Evolutionary conservation across 2,888 invertebrate species (phyloP).

Genomic region (Abrostola triplasia): DNA sequence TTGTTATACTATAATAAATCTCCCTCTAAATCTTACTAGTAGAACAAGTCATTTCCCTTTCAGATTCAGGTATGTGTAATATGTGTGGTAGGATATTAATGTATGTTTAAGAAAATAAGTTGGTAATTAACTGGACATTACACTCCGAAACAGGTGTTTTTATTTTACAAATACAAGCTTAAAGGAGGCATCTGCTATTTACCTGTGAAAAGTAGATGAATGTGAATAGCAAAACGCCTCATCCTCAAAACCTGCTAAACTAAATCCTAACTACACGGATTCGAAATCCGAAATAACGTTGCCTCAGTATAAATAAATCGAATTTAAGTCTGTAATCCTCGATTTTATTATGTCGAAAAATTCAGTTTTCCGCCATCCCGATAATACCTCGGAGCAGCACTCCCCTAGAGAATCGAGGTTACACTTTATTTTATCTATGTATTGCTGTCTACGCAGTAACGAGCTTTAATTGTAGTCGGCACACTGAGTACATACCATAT

Average conservation of each 20-base stretch:
- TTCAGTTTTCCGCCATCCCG: conserved; percentile 10
- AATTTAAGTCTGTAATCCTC: conserved; percentile 27
- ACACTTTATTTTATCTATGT: conserved; percentile 11
- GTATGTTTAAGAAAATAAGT: no score
- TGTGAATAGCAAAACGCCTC: neutral
- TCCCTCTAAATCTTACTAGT: no score
- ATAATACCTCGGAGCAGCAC: conserved; percentile 8
- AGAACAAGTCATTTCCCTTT: no score
- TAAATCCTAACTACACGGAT: neutral
- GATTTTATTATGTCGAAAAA: conserved; percentile 30
- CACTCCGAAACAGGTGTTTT: no score
- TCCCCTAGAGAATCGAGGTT: conserved; percentile 17
- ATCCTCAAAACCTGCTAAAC: neutral
- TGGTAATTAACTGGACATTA: no score
- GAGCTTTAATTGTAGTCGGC: conserved; percentile 12
- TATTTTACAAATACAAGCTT: no score
- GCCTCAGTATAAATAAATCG: conserved; percentile 32
- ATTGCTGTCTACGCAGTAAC: conserved; percentile 12
- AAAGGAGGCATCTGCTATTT: no score
- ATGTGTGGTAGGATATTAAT: no score
- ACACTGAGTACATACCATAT: conserved; percentile 11
- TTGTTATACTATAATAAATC: neutral
- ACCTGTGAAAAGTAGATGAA: no score
- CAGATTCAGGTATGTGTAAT: no score
- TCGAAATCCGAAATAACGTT: conserved; percentile 13